Evolutionary conservation across 2,888 invertebrate species (phyloP).

Genomic region (Syrista parreyssii): DNA sequence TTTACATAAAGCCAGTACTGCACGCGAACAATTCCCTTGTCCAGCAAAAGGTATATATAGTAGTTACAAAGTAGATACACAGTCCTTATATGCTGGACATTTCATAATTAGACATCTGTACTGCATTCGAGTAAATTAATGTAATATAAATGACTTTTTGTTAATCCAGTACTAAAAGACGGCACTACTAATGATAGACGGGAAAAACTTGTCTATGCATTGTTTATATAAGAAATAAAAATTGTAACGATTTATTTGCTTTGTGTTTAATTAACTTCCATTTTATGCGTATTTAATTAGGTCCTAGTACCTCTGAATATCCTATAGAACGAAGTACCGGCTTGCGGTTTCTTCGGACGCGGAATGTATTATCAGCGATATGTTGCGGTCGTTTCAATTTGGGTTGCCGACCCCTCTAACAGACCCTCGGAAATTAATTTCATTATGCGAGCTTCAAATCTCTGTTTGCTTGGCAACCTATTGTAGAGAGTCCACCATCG

Average conservation of each 20-base stretch:
- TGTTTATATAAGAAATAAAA: not conserved
- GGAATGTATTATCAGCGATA: slow-evolving; percentile 23
- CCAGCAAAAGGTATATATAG: not conserved
- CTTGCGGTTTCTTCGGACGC: not conserved
- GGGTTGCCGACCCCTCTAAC: slow-evolving; percentile 3
- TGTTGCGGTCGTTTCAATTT: slow-evolving; percentile 23
- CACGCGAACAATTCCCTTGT: not conserved
- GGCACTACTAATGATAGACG: not conserved
- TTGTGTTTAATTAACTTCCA: not conserved
- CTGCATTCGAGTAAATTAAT: not conserved
- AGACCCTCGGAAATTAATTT: slow-evolving; percentile 11
- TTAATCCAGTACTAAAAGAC: not conserved
- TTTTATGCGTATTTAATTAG: not conserved
- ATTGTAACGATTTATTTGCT: not conserved
- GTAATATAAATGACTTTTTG: not conserved
- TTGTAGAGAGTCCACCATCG: not conserved
- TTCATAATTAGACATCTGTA: not conserved
- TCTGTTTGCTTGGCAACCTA: not conserved
- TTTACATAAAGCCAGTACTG: not conserved
- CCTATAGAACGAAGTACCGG: not conserved
- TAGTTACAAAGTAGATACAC: not conserved
- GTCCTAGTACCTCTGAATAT: not conserved
- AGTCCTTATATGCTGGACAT: not conserved
- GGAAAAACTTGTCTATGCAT: not conserved
- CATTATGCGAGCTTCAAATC: slow-evolving; percentile 10